Base-by-base conservation (phyloP, 2,113 vertebrate genomes). In the Talpa occidentalis region DNA sequence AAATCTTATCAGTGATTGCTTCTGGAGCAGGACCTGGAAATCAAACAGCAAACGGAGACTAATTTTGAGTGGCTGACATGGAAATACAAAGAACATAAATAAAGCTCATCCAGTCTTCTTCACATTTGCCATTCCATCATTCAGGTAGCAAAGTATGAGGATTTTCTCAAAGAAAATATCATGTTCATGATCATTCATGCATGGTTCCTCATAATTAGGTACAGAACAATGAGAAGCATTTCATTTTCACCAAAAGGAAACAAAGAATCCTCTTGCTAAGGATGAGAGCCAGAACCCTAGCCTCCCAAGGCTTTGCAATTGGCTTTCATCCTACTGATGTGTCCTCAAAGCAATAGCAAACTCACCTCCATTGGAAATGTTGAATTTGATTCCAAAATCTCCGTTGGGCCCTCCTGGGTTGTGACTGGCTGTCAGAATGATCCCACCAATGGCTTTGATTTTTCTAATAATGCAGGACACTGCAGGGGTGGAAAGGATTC, bases 341-440 rank as follows among this genome's bases (percentile, higher is more conserved):
- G 24, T 62, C 4, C 28, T 62, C 28, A 62, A 62, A 62, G 28
- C 60, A 62, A 62, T 28, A 62, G 9, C 28, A 62, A 62, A 47
- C 93, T 98, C 91, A 99, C 99, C 99, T 99, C 99, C 99, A 56
- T 99, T 99, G 96, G 99, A 98, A 91, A 98, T 99, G 95, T 99
- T 99, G 97, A 99, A 99, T 76, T 99, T 99, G 96, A 99, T 99
- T 93, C 99, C 99, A 95, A 99, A 99, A 96, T 99, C 99, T 80
- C 99, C 99, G 84, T 90, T 98, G 95, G 99, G 99, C 12, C 99
- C 99, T 2, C 99, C 99, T 0, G 99, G 99, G 97, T 99, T 99
- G 98, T 99, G 99, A 96, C 99, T 99, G 96, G 99, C 99, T 0
- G 99, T 99, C 81, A 99, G 98, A 95, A 99, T 99, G 97, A 99